phyloP scores from a whole-genome alignment of 2,888 invertebrate species.

The Salticus scenicus region DNA sequence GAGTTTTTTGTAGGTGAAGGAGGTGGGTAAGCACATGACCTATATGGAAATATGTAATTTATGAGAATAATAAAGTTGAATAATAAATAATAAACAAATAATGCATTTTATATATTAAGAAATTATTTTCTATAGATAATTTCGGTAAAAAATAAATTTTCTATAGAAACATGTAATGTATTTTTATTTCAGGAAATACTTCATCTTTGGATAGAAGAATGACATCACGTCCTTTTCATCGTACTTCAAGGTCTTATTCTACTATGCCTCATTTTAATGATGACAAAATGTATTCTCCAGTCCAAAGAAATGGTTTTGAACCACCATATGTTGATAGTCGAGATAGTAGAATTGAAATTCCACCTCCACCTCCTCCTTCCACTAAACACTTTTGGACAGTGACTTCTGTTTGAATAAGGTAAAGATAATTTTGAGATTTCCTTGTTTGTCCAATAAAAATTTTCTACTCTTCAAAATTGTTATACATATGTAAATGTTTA shows the following conservation, averaged over 20 bases:
- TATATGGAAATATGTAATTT: no score
- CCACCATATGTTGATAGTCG: not conserved
- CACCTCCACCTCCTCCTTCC: constrained; percentile 54
- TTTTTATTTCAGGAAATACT: constrained; percentile 35
- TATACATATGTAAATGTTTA: no score
- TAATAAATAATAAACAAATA: no score
- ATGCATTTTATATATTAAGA: no score
- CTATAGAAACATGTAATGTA: no score
- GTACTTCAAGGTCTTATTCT: constrained; percentile 49
- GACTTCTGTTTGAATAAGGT: constrained; percentile 54
- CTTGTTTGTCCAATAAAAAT: no score
- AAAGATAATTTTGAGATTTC: not conserved
- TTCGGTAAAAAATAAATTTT: no score
- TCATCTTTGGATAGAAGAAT: constrained; percentile 55
- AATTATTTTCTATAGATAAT: no score
- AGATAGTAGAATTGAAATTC: constrained; percentile 15
- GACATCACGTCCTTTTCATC: constrained; percentile 51
- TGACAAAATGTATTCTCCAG: not conserved
- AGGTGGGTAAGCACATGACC: no score
- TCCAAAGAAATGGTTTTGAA: not conserved
- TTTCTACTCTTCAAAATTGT: no score
- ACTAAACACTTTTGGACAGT: constrained; percentile 64
- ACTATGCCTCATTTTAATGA: constrained; percentile 37
- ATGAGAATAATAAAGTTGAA: no score
- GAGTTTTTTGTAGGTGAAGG: no score